A percentile compares a stretch with the other conserved stretches of the same genome.
phyloP scores from a whole-genome alignment of 2,888 invertebrate genomes.

The Eupithecia subumbrata region DNA sequence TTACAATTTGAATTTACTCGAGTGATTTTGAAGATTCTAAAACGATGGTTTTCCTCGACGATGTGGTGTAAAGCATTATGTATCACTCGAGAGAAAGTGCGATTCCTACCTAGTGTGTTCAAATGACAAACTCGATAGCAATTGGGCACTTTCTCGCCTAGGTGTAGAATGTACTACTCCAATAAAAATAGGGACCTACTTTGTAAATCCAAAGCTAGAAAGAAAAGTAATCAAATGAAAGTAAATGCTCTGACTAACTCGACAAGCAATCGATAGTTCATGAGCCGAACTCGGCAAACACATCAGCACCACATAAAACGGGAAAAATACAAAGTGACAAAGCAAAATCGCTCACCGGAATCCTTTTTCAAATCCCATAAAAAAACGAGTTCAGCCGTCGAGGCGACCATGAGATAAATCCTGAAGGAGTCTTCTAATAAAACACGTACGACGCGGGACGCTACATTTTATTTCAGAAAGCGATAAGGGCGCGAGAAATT shows the following conservation, averaged over 20 bases:
- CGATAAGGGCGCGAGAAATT: constrained; percentile 83
- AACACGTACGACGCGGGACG: constrained; percentile 79
- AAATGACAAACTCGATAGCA: too few relatives aligned
- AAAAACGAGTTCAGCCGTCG: constrained; percentile 66
- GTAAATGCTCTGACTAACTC: constrained; percentile 11
- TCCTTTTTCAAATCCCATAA: constrained; percentile 68
- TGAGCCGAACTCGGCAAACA: constrained; percentile 29
- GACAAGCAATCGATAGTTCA: constrained; percentile 21
- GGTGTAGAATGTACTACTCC: too few relatives aligned
- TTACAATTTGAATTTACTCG: too few relatives aligned
- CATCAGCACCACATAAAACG: constrained; percentile 44
- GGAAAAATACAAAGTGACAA: constrained; percentile 56
- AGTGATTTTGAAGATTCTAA: too few relatives aligned
- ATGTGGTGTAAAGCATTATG: too few relatives aligned
- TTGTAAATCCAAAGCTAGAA: not conserved
- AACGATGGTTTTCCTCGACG: too few relatives aligned
- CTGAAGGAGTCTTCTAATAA: constrained; percentile 80
- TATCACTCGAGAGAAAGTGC: too few relatives aligned
- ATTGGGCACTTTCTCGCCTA: too few relatives aligned
- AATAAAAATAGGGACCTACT: not conserved
- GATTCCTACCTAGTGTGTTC: too few relatives aligned
- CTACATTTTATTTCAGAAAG: constrained; percentile 83
- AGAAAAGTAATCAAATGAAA: constrained; percentile 10
- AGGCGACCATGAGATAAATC: constrained; percentile 78
- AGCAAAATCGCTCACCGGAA: constrained; percentile 65